phyloP scores from a whole-genome alignment of 1,140 invertebrate genomes.

The Drosophila albomicans region DNA sequence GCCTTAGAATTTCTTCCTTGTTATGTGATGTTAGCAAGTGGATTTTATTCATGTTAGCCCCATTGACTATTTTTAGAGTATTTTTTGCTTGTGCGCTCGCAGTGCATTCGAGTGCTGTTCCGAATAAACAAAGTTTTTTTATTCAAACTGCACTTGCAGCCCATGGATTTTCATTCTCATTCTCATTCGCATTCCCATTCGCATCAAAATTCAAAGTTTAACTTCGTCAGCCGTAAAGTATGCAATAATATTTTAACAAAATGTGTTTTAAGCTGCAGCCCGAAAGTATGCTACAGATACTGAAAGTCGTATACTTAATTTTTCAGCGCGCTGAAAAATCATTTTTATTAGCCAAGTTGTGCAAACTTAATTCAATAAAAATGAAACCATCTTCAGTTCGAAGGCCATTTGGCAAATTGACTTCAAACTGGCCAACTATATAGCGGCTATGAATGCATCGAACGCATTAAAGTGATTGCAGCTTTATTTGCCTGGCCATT shows the following conservation, averaged over 20 bases:
- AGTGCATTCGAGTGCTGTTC: conserved; percentile 40
- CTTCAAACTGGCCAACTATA: not conserved
- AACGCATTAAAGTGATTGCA: conserved; percentile 32
- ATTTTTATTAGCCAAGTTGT: not conserved
- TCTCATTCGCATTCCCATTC: not conserved
- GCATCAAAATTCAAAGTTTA: not conserved
- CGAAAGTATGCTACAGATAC: conserved; percentile 38
- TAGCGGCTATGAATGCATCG: not conserved
- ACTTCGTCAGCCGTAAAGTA: conserved; percentile 14
- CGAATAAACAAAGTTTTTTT: conserved; percentile 70
- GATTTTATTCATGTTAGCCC: conserved; percentile 64
- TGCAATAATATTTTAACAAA: conserved; percentile 3
- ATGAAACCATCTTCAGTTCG: not conserved
- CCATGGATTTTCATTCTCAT: conserved; percentile 11
- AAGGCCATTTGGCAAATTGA: not conserved
- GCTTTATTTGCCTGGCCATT: conserved; percentile 26
- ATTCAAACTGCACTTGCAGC: conserved; percentile 30
- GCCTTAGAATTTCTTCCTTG: conserved; percentile 59
- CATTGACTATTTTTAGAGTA: conserved; percentile 52
- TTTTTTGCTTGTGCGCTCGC: conserved; percentile 37
- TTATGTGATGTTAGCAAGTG: conserved; percentile 67
- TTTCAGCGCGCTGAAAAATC: not conserved
- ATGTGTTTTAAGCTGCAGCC: not conserved
- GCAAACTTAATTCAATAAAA: not conserved
- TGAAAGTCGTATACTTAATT: not conserved